Evolutionary conservation across 1,140 invertebrate species (phyloP), one percentile per base, ranked within the genome.

Genomic region (Zaprionus nigranus): DNA sequence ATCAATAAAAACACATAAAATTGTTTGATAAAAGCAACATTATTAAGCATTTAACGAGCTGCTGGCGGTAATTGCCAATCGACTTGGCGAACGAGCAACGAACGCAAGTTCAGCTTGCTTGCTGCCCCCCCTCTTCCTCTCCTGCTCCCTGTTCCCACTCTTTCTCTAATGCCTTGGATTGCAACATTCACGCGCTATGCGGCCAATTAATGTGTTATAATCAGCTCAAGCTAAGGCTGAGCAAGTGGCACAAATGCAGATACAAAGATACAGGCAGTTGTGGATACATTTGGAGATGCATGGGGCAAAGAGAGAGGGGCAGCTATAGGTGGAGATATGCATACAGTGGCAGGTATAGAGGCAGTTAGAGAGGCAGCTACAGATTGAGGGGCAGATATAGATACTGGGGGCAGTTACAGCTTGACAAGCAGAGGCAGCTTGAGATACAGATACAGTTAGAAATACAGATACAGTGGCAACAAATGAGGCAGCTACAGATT

Each of bases 1-100:
- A 65, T 65, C 38, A 36, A 81, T 79, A 81, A 71, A 65, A 76
- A 66, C 65, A 58, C 28, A 17, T 7, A 58, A 34, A 69, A 58
- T 58, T 22, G 53, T 56, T 17, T 17, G 46, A 56, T 56, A 56
- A 58, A 58, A 11, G n/a, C 30, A 58, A 58, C 24, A 57, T 58
- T 34, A 40, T 65, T 43, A 71, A 79, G 60, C 76, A 75, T 67
- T 79, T 79, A 82, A 87, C 83, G 68, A 82, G 62, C 68, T 63
- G 61, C 65, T 73, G 63, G 63, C 75, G 53, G 58, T 68, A 74
- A 74, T 74, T 57, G 66, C 28, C 59, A 75, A 63, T 75, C 34
- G 24, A 66, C n/a, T 58, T 30, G 53, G 38, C 38, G 5, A n/a
- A 6, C 54, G 15, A n/a, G 13, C 53, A 65, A 66, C 30, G 24